Conservation (phyloP, 1,140 invertebrate genomes). For the Chironomus tepperi region DNA sequence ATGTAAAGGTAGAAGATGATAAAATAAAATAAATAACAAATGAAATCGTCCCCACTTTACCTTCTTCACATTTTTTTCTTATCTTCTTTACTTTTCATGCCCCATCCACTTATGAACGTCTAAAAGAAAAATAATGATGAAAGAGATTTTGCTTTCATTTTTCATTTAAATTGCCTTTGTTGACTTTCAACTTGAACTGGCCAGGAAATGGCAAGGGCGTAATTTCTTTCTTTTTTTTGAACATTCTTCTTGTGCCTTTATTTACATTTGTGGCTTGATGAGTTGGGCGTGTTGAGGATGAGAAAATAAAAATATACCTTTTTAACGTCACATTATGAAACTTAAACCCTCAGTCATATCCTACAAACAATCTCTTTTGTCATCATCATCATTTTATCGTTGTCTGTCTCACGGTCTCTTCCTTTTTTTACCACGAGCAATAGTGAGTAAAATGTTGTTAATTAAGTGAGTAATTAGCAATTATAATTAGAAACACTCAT, state of each 20-base stretch:
- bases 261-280: background rate
- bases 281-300: too few relatives aligned
- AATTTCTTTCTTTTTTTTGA: background rate
- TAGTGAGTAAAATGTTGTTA: background rate
- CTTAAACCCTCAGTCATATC: too few relatives aligned
- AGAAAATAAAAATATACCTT: too few relatives aligned
- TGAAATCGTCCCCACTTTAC: background rate
- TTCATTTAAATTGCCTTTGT: conserved; percentile 14
- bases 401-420: too few relatives aligned
- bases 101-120: too few relatives aligned
- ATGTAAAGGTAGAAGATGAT: too few relatives aligned
- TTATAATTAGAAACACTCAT: background rate
- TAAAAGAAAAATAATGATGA: too few relatives aligned
- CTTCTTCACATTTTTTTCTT: background rate
- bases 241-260: background rate
- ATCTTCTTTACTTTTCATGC: background rate
- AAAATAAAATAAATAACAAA: too few relatives aligned
- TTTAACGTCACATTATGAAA: too few relatives aligned
- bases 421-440: too few relatives aligned
- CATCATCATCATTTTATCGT: too few relatives aligned
- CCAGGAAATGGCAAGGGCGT: conserved; percentile 3
- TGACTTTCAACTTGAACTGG: conserved; percentile 6
- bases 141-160: background rate
- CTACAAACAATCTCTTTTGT: too few relatives aligned
- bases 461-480: conserved; percentile 9